phyloP scores from a whole-genome alignment of 2,113 vertebrate species.

The Suncus etruscus region DNA sequence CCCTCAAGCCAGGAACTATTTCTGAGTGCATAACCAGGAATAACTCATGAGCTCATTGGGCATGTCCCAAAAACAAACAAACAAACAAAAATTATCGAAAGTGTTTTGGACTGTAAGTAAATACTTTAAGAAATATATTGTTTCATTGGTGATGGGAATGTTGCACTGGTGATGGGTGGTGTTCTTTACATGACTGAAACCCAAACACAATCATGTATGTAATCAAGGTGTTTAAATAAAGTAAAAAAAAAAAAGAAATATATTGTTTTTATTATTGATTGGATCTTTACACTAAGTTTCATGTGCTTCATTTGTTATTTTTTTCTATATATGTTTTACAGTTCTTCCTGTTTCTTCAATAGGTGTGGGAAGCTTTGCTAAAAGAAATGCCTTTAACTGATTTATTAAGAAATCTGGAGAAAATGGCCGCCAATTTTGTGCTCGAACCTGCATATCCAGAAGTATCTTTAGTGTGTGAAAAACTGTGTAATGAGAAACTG shows the following conservation, averaged over 20 bases:
- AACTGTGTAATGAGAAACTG: conserved; percentile 91
- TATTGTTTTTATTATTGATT: neutral
- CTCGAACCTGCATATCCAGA: conserved; percentile 91
- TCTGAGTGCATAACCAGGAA: too few species aligned
- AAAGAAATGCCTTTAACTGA: conserved; percentile 95
- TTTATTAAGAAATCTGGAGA: conserved; percentile 92
- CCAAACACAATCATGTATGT: too few species aligned
- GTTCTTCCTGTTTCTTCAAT: neutral
- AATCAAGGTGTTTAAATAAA: too few species aligned
- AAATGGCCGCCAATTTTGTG: conserved; percentile 92
- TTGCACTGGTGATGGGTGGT: too few species aligned
- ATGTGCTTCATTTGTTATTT: conserved; percentile 19
- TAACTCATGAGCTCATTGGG: too few species aligned
- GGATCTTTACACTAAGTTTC: neutral
- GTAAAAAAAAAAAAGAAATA: neutral
- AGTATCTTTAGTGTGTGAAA: conserved; percentile 92
- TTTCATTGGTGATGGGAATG: too few species aligned
- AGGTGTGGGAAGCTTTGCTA: conserved; percentile 95
- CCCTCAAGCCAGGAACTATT: too few species aligned
- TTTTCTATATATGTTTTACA: too few species aligned
- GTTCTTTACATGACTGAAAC: too few species aligned
- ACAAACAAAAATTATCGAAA: conserved; percentile 14
- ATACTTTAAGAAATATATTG: neutral
- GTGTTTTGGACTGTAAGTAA: neutral
- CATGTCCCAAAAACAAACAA: too few species aligned